These are phyloP conservation scores for Blastobasis adustella DNA, from an alignment of 2,888 invertebrate species.

Conservation along the genomic window DNA sequence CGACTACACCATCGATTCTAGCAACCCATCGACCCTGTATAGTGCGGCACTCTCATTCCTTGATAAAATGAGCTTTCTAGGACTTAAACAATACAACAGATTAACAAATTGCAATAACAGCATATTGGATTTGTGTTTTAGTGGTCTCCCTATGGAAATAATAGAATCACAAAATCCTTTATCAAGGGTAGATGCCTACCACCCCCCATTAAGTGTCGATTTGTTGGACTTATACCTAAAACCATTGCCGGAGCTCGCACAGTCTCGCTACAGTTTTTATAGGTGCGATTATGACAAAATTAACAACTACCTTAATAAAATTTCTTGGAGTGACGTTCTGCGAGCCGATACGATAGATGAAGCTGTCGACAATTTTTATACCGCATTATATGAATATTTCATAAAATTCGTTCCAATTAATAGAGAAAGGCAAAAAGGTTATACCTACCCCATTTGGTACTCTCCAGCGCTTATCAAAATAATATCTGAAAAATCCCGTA, in stretches of 20 bases:
- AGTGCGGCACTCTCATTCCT: background rate
- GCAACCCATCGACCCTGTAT: background rate
- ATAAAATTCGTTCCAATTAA: background rate
- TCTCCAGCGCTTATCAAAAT: background rate
- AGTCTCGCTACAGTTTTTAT: background rate
- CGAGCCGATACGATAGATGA: background rate
- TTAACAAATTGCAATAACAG: background rate
- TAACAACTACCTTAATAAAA: conserved; percentile 2
- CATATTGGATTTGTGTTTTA: conserved; percentile 1
- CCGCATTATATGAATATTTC: background rate
- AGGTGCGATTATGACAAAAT: conserved; percentile 2
- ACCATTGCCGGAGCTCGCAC: background rate
- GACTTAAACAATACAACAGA: background rate
- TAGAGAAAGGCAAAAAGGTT: background rate
- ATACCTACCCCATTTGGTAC: background rate
- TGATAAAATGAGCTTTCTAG: background rate
- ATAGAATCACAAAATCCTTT: background rate
- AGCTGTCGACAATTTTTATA: conserved; percentile 1
- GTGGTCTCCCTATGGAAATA: background rate
- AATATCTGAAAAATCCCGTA: background rate
- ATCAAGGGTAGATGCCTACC: background rate
- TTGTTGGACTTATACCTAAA: background rate
- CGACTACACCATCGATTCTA: background rate
- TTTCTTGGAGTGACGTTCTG: background rate
- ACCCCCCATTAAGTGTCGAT: background rate